Conservation (phyloP, 1,140 invertebrate species). For the Ips typographus region DNA sequence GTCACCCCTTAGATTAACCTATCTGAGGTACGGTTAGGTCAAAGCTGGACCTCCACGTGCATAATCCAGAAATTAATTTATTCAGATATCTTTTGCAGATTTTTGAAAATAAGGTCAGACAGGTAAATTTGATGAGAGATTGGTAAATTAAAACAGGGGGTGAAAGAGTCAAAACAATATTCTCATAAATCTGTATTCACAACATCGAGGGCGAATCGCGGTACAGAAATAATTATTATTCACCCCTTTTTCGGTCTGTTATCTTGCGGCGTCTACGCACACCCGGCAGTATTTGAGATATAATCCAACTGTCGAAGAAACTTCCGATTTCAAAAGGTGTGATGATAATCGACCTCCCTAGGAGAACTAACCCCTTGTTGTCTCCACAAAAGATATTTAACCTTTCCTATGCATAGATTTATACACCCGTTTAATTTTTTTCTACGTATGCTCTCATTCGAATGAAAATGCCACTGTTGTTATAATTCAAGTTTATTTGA, state of each 20-base stretch:
- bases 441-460: slow-evolving; percentile 35
- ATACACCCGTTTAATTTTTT: slow-evolving; percentile 30
- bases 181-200: slow-evolving; percentile 13
- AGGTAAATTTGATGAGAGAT: no score
- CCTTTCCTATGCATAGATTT: slow-evolving; percentile 34
- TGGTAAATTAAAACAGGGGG: no score
- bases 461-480: slow-evolving; percentile 33
- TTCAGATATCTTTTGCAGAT: no score
- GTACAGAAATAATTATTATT: slow-evolving; percentile 25
- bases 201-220: background rate
- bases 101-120: no score
- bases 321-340: slow-evolving; percentile 42
- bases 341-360: slow-evolving; percentile 44
- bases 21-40: no score
- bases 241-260: slow-evolving; percentile 28
- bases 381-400: slow-evolving; percentile 39
- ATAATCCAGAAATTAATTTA: no score
- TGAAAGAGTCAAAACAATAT: background rate
- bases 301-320: slow-evolving; percentile 43
- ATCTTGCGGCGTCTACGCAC: slow-evolving; percentile 30
- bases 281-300: slow-evolving; percentile 33
- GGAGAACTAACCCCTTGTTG: slow-evolving; percentile 41
- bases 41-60: no score
- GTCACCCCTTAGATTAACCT: no score
- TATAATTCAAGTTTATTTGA: slow-evolving; percentile 32